These are phyloP conservation scores for Heliconius sara DNA, from an alignment of 2,888 invertebrate genomes.

Conservation along the genomic window DNA sequence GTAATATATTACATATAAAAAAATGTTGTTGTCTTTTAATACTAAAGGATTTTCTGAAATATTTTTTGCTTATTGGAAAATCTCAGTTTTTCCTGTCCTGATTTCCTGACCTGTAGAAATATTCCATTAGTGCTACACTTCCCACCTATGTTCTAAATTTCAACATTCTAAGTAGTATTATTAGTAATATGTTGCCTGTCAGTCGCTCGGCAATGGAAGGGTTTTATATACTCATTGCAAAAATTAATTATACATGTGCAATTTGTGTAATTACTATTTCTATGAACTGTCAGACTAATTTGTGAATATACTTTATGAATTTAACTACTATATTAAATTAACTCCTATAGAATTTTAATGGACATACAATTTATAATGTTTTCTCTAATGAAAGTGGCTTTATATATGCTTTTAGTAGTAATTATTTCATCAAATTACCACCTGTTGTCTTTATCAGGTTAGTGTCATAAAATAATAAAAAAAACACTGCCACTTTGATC, in stretches of 20 bases:
- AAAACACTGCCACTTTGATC: no score
- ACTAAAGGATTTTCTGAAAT: no score
- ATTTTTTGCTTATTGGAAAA: no score
- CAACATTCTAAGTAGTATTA: not conserved
- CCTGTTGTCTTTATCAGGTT: not conserved
- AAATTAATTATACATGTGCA: not conserved
- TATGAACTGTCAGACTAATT: not conserved
- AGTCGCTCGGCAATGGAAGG: not conserved
- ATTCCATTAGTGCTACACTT: no score
- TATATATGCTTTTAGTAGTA: not conserved
- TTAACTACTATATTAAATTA: constrained; percentile 25
- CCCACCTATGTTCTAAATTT: not conserved
- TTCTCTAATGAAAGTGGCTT: constrained; percentile 15
- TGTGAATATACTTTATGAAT: constrained; percentile 29
- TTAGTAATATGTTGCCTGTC: not conserved
- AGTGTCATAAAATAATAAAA: not conserved
- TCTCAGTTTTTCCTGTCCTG: no score
- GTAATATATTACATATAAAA: no score
- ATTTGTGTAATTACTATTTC: not conserved
- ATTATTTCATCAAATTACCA: constrained; percentile 6
- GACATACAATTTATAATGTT: constrained; percentile 4
- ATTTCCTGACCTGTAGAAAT: not conserved
- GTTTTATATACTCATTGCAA: not conserved
- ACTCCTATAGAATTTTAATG: constrained; percentile 1
- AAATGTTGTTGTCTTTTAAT: no score